Evolutionary conservation across 2,113 vertebrate genomes (phyloP).

Genomic region (Urocolius indicus): DNA sequence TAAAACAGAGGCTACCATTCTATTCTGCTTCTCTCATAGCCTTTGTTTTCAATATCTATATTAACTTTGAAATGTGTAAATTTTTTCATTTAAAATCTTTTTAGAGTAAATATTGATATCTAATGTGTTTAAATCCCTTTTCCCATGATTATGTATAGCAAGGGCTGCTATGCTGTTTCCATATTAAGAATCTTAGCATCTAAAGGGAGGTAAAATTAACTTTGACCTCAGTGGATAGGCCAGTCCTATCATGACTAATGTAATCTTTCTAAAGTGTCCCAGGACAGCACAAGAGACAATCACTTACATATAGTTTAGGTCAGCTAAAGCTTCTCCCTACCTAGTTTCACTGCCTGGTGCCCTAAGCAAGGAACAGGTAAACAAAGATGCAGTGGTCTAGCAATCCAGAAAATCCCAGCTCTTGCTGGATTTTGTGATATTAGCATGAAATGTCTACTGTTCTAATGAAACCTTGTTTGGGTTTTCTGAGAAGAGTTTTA

Average conservation of each 20-base stretch:
- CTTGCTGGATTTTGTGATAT: background rate
- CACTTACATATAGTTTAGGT: background rate
- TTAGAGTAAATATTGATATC: background rate
- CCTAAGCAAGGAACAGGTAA: background rate
- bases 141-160: background rate
- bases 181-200: background rate
- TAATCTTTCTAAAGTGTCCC: background rate
- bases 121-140: background rate
- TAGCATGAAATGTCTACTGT: background rate
- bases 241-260: background rate
- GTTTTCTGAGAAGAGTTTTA: conserved; percentile 23
- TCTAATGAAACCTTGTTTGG: conserved; percentile 41
- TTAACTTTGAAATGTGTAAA: background rate
- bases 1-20: background rate
- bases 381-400: background rate
- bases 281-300: background rate
- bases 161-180: background rate
- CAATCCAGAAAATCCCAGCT: background rate
- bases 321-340: background rate
- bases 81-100: background rate
- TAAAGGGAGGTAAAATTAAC: background rate
- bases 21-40: background rate
- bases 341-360: background rate
- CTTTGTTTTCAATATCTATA: background rate
- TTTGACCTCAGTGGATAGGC: background rate